phyloP scores from a whole-genome alignment of 2,797 vertebrate species.

The Arnoldichthys spilopterus region DNA sequence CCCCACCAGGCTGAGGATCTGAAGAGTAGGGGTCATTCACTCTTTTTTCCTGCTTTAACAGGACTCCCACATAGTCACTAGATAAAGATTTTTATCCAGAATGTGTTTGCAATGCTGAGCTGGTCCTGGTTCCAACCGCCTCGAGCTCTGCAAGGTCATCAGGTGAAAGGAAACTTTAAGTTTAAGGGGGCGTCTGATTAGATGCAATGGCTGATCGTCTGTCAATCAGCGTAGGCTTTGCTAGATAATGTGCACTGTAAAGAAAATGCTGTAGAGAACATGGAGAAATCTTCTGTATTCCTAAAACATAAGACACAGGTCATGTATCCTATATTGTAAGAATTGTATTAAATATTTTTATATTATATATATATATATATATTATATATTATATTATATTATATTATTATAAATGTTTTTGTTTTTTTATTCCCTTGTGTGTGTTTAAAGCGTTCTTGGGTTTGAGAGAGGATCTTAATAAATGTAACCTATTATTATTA shows the following conservation, averaged over 20 bases:
- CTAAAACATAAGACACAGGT: too few species aligned
- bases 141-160: background rate
- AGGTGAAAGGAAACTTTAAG: background rate
- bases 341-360: too few species aligned
- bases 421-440: too few species aligned
- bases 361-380: too few species aligned
- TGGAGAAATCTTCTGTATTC: too few species aligned
- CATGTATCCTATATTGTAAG: too few species aligned
- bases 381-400: too few species aligned
- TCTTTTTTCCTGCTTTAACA: conserved; percentile 5
- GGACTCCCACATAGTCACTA: background rate
- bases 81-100: background rate
- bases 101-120: background rate
- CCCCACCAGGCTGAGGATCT: background rate
- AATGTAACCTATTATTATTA: too few species aligned
- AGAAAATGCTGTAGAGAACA: too few species aligned
- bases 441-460: too few species aligned
- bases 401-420: too few species aligned
- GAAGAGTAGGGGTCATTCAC: background rate
- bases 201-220: background rate
- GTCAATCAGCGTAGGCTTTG: background rate
- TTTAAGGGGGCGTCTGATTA: background rate
- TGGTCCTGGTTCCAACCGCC: background rate
- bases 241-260: background rate
- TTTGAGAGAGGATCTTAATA: too few species aligned